Base-by-base conservation (phyloP, 2,888 invertebrate species). In the Orchesella flavescens region DNA sequence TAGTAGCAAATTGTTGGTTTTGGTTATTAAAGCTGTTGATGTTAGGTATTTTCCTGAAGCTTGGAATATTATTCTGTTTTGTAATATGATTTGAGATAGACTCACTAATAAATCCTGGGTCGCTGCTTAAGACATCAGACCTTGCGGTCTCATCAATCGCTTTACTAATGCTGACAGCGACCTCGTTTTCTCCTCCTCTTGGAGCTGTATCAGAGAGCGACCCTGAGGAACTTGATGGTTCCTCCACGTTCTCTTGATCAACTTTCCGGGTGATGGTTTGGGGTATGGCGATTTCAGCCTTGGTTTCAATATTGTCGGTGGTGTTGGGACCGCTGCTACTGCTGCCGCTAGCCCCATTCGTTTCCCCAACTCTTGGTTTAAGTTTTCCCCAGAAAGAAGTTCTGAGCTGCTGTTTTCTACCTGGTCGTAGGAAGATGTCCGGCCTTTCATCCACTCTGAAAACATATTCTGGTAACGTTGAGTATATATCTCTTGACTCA, bases 391-490 rank as follows among this genome's bases (percentile, higher is more conserved):
- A 34, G 34, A 34, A 34, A 34, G 34, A 4, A 34, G 34, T 34
- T 34, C 34, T 34, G 34, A 34, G 34, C 34, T 34, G 34, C 3
- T 68, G 75, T 75, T 82, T 78, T 77, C 77, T 61, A 46, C 76
- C 76, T 76, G 76, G 71, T 63, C 82, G 65, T 9, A 77, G 21
- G 34, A 73, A 78, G 77, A 78, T 59, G 57, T 83, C 77, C 17
- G 78, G 69, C 23, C 75, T 53, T 55, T 80, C 79, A 4, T 75
- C 81, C 55, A 73, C 61, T 71, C 71, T 44, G 84, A 81, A 85
- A 57, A 85, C 83, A 46, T 85, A 84, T 66, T 84, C 78, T 77
- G 85, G 85, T 59, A 85, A 81, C 21, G 85, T 85, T 10, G 85
- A 71, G 68, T 85, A 85, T 24, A 81, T 24, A 61, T 80, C 82